These are phyloP conservation scores for Netelia fuscicornis DNA, from an alignment of 2,888 invertebrate genomes.

Conservation along the genomic window DNA sequence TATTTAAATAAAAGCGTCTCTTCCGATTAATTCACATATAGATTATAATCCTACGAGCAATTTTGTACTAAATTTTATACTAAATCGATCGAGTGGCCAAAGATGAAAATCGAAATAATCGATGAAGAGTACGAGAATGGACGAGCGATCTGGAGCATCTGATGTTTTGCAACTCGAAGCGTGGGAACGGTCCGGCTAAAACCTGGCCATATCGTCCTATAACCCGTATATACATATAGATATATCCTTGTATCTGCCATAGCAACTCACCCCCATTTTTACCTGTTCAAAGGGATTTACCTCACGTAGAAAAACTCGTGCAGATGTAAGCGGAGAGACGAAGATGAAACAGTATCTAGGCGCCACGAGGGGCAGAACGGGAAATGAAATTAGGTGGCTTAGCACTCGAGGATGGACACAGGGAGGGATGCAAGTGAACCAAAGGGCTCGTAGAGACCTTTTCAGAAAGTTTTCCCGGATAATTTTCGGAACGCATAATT, in stretches of 20 bases:
- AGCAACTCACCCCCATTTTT: conserved; percentile 73
- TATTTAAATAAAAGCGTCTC: not conserved
- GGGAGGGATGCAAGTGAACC: conserved; percentile 19
- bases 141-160: conserved; percentile 47
- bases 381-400: conserved; percentile 80
- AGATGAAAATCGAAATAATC: conserved; percentile 56
- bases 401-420: conserved; percentile 75
- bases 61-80: not conserved
- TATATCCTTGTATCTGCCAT: conserved; percentile 21
- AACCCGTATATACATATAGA: conserved; percentile 1
- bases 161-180: conserved; percentile 78
- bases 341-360: conserved; percentile 78
- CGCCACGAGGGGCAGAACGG: conserved; percentile 59
- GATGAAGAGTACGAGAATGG: conserved; percentile 53
- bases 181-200: conserved; percentile 76
- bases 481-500: conserved; percentile 76
- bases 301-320: conserved; percentile 48
- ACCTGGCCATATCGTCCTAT: conserved; percentile 30
- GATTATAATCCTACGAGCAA: conserved; percentile 13
- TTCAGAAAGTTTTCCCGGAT: conserved; percentile 72
- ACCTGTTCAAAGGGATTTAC: conserved; percentile 79
- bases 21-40: conserved; percentile 19
- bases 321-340: conserved; percentile 26
- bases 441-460: conserved; percentile 50
- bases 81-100: conserved; percentile 20